Evolutionary conservation across 2,113 vertebrate species (phyloP).

Genomic region (Saguinus imperator): DNA sequence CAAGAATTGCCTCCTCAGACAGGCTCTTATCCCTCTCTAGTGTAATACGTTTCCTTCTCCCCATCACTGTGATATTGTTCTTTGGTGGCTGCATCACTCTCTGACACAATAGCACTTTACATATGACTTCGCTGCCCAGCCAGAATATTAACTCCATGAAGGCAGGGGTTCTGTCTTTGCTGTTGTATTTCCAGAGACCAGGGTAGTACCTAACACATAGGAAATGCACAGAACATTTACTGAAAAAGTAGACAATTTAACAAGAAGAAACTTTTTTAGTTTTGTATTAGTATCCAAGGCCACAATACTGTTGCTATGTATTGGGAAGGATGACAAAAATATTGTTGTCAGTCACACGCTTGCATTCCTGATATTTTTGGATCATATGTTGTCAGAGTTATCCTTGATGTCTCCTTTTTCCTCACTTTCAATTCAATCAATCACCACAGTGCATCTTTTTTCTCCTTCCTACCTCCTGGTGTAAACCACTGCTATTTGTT

Average conservation of each 20-base stretch:
- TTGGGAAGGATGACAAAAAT: constrained; percentile 14
- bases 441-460: neutral
- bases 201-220: neutral
- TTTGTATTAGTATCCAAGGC: neutral
- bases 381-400: neutral
- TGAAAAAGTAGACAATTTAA: neutral
- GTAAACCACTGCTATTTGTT: neutral
- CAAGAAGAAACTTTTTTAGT: neutral
- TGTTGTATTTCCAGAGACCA: neutral
- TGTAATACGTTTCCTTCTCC: neutral
- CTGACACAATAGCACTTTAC: neutral
- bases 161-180: neutral
- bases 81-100: neutral
- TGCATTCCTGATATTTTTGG: neutral
- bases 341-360: neutral
- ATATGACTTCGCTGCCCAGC: neutral
- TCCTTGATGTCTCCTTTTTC: neutral
- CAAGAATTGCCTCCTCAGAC: neutral
- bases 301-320: neutral
- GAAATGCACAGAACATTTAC: neutral
- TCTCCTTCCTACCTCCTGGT: neutral
- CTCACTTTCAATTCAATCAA: neutral
- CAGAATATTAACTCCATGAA: neutral
- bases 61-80: neutral
- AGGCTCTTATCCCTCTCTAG: neutral